These are phyloP conservation scores for Philotrypesis tridentata DNA, from an alignment of 1,140 invertebrate species.

Conservation along the genomic window DNA sequence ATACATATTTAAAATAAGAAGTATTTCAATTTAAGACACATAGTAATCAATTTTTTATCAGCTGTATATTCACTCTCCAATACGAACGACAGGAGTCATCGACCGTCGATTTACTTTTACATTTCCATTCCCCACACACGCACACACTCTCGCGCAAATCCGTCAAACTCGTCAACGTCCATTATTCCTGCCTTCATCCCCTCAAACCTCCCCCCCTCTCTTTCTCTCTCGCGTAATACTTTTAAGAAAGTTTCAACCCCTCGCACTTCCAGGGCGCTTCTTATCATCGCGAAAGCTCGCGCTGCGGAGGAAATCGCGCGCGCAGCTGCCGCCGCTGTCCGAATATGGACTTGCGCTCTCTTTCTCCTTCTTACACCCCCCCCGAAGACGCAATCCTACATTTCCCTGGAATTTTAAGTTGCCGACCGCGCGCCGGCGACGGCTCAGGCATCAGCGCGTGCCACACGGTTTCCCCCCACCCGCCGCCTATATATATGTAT, in stretches of 20 bases:
- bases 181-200: slow-evolving; percentile 20
- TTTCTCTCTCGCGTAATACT: slow-evolving; percentile 11
- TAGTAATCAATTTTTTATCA: no score
- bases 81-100: no score
- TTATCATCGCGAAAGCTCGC: slow-evolving; percentile 21
- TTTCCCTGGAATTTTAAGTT: slow-evolving; percentile 16
- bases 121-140: background rate
- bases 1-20: no score
- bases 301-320: slow-evolving; percentile 26
- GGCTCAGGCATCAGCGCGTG: background rate
- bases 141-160: background rate
- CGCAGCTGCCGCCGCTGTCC: slow-evolving; percentile 32
- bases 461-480: no score
- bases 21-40: no score
- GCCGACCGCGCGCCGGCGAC: background rate
- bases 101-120: background rate
- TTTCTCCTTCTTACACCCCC: background rate
- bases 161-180: slow-evolving; percentile 22
- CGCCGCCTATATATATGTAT: background rate
- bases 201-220: background rate
- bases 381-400: background rate
- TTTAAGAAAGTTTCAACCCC: slow-evolving; percentile 29
- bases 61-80: no score
- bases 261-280: slow-evolving; percentile 12
- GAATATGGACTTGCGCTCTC: background rate